A percentile compares a stretch with the other conserved stretches of the same genome.
These are phyloP conservation scores for Hassar affinis DNA, from an alignment of 2,113 vertebrate species.

Conservation along the genomic window DNA sequence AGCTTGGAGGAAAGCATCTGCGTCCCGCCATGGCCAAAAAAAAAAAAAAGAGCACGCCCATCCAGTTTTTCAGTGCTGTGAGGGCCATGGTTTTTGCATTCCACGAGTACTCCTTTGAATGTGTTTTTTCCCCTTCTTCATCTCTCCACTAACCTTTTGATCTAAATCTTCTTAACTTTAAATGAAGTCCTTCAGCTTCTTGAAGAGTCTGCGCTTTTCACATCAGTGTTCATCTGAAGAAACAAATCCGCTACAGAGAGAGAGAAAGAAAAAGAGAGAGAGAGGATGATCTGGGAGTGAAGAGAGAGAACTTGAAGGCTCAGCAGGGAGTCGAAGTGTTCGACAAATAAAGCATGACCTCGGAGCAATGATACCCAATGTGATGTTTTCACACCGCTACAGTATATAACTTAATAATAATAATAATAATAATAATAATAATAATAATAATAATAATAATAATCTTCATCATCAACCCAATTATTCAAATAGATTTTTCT, in stretches of 20 bases:
- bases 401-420: too few species aligned
- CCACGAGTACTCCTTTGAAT: conserved; percentile 62
- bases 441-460: too few species aligned
- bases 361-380: background rate
- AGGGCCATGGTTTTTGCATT: conserved; percentile 57
- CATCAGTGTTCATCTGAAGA: conserved; percentile 70
- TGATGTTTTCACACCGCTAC: background rate
- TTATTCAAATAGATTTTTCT: too few species aligned
- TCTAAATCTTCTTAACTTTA: conserved; percentile 80
- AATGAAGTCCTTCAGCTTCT: conserved; percentile 75
- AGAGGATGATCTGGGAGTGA: conserved; percentile 42
- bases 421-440: too few species aligned
- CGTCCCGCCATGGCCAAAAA: conserved; percentile 65
- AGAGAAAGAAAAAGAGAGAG: background rate
- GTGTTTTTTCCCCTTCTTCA: conserved; percentile 59
- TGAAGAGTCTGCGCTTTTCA: conserved; percentile 70
- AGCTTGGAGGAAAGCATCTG: conserved; percentile 65
- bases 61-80: conserved; percentile 64
- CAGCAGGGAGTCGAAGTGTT: conserved; percentile 50
- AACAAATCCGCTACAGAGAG: conserved; percentile 63
- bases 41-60: conserved; percentile 44
- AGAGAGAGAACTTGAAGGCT: conserved; percentile 54
- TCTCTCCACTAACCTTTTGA: conserved; percentile 72
- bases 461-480: too few species aligned
- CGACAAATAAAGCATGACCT: conserved; percentile 41